These are phyloP conservation scores for Argopecten irradians DNA, from an alignment of 1,140 invertebrate species.

Conservation along the genomic window DNA sequence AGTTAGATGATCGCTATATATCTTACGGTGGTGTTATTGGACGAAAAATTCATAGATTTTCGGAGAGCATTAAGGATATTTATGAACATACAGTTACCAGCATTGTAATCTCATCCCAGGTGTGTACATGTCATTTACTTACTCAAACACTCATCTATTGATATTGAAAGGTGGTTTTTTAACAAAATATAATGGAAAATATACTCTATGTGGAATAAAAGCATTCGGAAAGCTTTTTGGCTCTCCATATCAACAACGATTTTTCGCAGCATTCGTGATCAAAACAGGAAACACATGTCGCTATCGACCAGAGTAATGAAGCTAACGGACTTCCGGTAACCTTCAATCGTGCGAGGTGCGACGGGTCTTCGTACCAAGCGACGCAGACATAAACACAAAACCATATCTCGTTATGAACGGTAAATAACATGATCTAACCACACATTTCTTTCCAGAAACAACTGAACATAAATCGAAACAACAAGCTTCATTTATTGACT, in stretches of 20 bases:
- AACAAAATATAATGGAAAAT: no score
- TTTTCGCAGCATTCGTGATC: neutral
- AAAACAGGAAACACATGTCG: neutral
- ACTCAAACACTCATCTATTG: no score
- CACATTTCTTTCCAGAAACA: neutral
- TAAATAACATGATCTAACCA: neutral
- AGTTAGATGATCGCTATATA: no score
- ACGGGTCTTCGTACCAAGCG: neutral
- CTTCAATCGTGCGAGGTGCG: neutral
- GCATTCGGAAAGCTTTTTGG: no score
- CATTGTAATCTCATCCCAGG: no score
- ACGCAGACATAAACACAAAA: neutral
- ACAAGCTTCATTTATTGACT: neutral
- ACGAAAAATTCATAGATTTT: no score
- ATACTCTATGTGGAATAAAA: no score
- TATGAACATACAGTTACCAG: no score
- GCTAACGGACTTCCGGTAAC: slow-evolving; percentile 6
- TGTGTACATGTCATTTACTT: no score
- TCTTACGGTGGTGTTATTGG: no score
- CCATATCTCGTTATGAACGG: neutral
- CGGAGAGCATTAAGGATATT: no score
- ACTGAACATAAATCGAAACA: neutral
- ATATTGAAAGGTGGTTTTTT: no score
- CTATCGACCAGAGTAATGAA: neutral
- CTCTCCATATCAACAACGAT: neutral